These are phyloP conservation scores for Panagrolaimus sp. DNA, from an alignment of 1,140 invertebrate genomes.

Conservation along the genomic window DNA sequence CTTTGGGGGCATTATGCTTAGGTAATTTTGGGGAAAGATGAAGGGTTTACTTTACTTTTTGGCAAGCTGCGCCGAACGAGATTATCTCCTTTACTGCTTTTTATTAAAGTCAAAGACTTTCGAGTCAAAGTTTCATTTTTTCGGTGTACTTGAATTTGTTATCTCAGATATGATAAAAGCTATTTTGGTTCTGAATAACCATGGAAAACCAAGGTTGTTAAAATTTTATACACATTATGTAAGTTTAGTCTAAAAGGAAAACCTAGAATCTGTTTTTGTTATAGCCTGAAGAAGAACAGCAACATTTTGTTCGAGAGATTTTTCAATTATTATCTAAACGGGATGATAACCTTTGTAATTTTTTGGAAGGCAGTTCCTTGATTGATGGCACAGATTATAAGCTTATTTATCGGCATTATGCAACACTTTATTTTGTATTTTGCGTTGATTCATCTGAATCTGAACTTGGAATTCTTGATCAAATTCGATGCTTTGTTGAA, in stretches of 20 bases:
- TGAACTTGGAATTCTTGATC: constrained; percentile 92
- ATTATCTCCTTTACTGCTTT: too few relatives aligned
- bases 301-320: constrained; percentile 97
- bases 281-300: constrained; percentile 95
- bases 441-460: constrained; percentile 99
- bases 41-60: too few relatives aligned
- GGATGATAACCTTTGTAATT: constrained; percentile 99
- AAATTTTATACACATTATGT: constrained; percentile 99
- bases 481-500: constrained; percentile 99
- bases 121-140: too few relatives aligned
- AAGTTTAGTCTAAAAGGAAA: constrained; percentile 64
- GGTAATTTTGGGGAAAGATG: too few relatives aligned
- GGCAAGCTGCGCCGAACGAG: too few relatives aligned
- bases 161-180: constrained; percentile 99
- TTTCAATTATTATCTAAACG: constrained; percentile 96
- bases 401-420: constrained; percentile 96
- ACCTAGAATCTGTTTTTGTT: constrained; percentile 42
- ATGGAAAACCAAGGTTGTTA: constrained; percentile 91
- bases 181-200: constrained; percentile 98
- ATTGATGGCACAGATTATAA: constrained; percentile 97
- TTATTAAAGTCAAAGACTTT: too few relatives aligned
- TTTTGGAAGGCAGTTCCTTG: constrained; percentile 92
- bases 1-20: too few relatives aligned
- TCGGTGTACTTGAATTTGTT: too few relatives aligned
- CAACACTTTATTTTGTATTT: constrained; percentile 98